phyloP scores from a whole-genome alignment of 2,888 invertebrate genomes.

The Philhelius pedissequus region DNA sequence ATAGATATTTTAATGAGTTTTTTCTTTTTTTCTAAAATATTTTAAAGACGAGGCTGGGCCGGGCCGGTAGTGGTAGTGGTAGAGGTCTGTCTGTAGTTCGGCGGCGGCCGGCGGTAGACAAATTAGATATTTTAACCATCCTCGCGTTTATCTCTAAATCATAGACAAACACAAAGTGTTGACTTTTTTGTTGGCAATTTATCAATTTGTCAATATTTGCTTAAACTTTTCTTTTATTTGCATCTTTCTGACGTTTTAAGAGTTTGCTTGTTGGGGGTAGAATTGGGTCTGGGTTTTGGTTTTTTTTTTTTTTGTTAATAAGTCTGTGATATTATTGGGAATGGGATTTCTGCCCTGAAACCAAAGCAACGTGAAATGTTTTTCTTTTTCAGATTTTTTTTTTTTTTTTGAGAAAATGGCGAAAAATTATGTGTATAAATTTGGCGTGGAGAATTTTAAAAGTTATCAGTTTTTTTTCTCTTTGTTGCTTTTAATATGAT shows the following conservation, averaged over 20 bases:
- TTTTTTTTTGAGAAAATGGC: background rate
- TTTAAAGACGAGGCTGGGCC: background rate
- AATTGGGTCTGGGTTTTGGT: background rate
- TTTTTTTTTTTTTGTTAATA: background rate
- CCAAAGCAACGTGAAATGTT: background rate
- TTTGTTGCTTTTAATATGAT: conserved; percentile 33
- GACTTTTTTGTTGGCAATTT: conserved; percentile 47
- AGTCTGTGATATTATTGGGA: background rate
- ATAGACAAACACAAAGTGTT: conserved; percentile 50
- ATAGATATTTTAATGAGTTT: conserved; percentile 38
- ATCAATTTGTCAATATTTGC: conserved; percentile 60
- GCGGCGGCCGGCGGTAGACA: background rate
- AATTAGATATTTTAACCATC: conserved; percentile 9
- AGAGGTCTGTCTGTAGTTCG: background rate
- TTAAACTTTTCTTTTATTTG: conserved; percentile 11
- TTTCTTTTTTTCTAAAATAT: background rate
- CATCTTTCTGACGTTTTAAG: background rate
- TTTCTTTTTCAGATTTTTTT: background rate
- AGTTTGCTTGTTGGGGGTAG: background rate
- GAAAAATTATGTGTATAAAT: background rate
- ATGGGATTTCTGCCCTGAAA: background rate
- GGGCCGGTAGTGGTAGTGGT: too few species aligned
- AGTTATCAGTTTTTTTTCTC: conserved; percentile 12
- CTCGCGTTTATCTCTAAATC: conserved; percentile 44
- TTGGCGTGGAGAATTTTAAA: conserved; percentile 23